Base-by-base conservation (phyloP, 1,140 invertebrate genomes). In the Zaprionus africanus region DNA sequence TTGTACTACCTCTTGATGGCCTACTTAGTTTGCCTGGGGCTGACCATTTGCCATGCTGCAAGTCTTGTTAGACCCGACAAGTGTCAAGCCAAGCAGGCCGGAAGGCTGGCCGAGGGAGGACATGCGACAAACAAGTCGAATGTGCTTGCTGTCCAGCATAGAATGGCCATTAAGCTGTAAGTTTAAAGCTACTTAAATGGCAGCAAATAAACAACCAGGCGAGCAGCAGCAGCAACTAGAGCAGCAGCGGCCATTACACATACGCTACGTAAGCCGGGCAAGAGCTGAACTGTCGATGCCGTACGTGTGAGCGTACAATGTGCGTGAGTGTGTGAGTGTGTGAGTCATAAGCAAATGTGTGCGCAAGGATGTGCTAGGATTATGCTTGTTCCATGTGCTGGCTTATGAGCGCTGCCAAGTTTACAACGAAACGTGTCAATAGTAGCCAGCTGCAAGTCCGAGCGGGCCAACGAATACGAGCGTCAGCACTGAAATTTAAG, bases 391-490 rank as follows among this genome's bases (percentile, higher is more conserved):
- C 76, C 82, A 74, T 90, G 85, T 67, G 72, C 64, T 74, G 78
- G 78, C 85, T 88, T 88, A 82, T 88, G 84, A 84, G 67, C 76
- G 77, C 71, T 79, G 78, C 79, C 81, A 82, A 90, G 59, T 85
- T 81, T 81, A 87, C 84, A 84, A 65, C 84, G 74, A 90, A 88
- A 88, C 79, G 85, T 90, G 85, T 88, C 85, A 88, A 90, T 90
- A 88, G 78, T 75, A 73, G 53, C 60, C 53, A 49, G 78, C 68
- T 84, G 60, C 71, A 67, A 75, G 57, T 79, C 59, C 54, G 49
- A 64, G 41, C 68, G 15, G 38, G 38, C 0, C 13, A n/a, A 6
- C 38, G 46, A 51, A 46, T 46, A 1, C 46, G 46, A 22, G 46
- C 19, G 41, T 46, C 63, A 70, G 62, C 26, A 49, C 46, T 76